Base-by-base conservation (phyloP, 2,113 vertebrate species). In the Mastomys natalensis region DNA sequence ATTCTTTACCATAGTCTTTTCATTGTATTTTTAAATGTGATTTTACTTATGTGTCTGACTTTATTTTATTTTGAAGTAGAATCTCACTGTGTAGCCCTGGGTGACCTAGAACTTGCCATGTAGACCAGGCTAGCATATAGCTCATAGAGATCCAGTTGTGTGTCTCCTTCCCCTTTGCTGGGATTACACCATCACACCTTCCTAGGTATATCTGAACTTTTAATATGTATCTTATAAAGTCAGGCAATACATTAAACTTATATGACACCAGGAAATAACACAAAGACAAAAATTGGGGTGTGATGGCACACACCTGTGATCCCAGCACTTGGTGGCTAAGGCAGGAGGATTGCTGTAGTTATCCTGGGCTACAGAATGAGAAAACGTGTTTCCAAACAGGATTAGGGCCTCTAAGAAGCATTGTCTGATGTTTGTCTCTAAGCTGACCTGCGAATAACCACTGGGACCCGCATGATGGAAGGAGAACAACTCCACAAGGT, bases 171-270 rank as follows among this genome's bases (percentile, higher is more conserved):
- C 24, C 53, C 58, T 8, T 12, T 82, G 55, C 80, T 60, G 55
- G 55, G 37, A 40, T 82, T 82, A 82, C 26, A 84, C 15, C 53
- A 43, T 84, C 55, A 84, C 58, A 62, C n/a, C 80, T 84, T n/a
- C 55, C 17, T 62, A 55, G 6, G 8, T 87, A 78, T 90, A 60
- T 89, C 64, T 97, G 40, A 93, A 81, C 37, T n/a, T 89, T 94
- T 77, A 70, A 58, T 77, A 82, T 85, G 81, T 91, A 70, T 31
- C 16, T 37, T 90, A 70, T 53, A 92, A 90, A 93, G 87, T 94
- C 90, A 93, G 95, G 45, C 21, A 88, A 29, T 78, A 48, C 62
- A 80, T 96, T 92, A 89, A 97, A 77, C 37, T 87, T 80, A 70
- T 34, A 89, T 77, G 88, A 88, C 43, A 74, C 45, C 45, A 72